A percentile compares a stretch with the other conserved stretches of the same genome.
Evolutionary conservation across 2,888 invertebrate species (phyloP).

Genomic region (Pristionchus arcanus): DNA sequence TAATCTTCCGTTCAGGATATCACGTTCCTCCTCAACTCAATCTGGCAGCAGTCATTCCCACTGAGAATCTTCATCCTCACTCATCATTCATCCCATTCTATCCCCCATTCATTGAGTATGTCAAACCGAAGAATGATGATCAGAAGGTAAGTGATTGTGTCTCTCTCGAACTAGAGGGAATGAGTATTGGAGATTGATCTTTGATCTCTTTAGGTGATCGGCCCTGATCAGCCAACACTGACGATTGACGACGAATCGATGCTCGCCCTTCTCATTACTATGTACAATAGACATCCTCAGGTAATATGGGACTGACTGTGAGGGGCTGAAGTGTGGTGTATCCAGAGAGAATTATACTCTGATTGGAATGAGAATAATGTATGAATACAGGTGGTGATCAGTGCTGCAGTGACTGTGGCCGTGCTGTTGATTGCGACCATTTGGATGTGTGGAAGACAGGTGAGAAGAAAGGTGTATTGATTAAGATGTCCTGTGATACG

Average conservation of each 20-base stretch:
- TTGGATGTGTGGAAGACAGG: constrained; percentile 72
- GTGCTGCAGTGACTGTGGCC: constrained; percentile 58
- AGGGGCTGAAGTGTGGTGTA: not conserved
- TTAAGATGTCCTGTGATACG: not conserved
- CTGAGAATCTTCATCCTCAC: constrained; percentile 12
- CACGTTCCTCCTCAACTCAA: constrained; percentile 68
- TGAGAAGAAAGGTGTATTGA: constrained; percentile 20
- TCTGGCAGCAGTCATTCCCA: constrained; percentile 62
- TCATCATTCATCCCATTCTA: not conserved
- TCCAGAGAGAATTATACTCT: not conserved
- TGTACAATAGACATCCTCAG: constrained; percentile 27
- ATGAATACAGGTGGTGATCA: not conserved
- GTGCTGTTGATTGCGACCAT: constrained; percentile 64
- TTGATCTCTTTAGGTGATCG: constrained; percentile 24
- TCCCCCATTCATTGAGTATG: constrained; percentile 52
- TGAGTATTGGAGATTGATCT: not conserved
- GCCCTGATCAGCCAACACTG: not conserved
- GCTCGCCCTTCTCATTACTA: not conserved
- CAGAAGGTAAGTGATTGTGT: not conserved
- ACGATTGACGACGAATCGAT: constrained; percentile 21
- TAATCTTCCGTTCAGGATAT: constrained; percentile 64
- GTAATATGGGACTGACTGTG: not conserved
- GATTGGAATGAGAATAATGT: not conserved
- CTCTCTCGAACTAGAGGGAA: not conserved
- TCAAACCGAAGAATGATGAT: not conserved